These are phyloP conservation scores for Gonioctena quinquepunctata DNA, from an alignment of 1,140 invertebrate species.

Conservation along the genomic window DNA sequence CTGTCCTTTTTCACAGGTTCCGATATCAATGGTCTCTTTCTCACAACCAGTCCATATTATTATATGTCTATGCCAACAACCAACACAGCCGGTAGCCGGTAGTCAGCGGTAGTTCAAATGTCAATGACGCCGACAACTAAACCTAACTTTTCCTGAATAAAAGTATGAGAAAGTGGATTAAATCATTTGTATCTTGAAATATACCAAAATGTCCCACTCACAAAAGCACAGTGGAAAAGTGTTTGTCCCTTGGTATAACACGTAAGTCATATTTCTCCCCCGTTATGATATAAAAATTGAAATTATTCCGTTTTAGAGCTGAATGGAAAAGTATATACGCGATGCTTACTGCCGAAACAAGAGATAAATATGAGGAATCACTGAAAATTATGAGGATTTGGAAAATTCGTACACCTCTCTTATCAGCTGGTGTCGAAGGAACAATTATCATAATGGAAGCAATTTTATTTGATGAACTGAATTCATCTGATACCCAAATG, in stretches of 20 bases:
- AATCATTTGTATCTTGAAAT: too few relatives aligned
- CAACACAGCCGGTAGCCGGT: too few relatives aligned
- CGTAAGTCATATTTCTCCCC: conserved; percentile 31
- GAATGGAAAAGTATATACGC: conserved; percentile 65
- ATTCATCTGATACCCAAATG: conserved; percentile 27
- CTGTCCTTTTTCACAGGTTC: too few relatives aligned
- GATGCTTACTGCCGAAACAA: conserved; percentile 59
- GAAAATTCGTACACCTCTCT: conserved; percentile 66
- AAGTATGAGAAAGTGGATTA: too few relatives aligned
- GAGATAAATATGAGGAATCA: conserved; percentile 56
- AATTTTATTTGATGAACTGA: conserved; percentile 26
- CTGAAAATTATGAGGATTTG: conserved; percentile 62
- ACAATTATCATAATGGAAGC: conserved; percentile 67
- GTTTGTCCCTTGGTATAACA: conserved; percentile 49
- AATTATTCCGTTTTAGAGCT: conserved; percentile 32
- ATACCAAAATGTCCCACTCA: conserved; percentile 50
- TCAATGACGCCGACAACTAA: too few relatives aligned
- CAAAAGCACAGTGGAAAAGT: conserved; percentile 45
- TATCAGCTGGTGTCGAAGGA: conserved; percentile 70
- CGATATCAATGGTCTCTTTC: too few relatives aligned
- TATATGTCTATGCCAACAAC: too few relatives aligned
- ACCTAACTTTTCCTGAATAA: too few relatives aligned
- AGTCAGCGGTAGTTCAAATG: too few relatives aligned
- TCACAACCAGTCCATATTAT: too few relatives aligned
- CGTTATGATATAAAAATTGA: not conserved